A percentile compares a stretch with the other conserved stretches of the same genome.
phyloP scores from a whole-genome alignment of 2,888 invertebrate species.

The Lycocerus yunnanus region DNA sequence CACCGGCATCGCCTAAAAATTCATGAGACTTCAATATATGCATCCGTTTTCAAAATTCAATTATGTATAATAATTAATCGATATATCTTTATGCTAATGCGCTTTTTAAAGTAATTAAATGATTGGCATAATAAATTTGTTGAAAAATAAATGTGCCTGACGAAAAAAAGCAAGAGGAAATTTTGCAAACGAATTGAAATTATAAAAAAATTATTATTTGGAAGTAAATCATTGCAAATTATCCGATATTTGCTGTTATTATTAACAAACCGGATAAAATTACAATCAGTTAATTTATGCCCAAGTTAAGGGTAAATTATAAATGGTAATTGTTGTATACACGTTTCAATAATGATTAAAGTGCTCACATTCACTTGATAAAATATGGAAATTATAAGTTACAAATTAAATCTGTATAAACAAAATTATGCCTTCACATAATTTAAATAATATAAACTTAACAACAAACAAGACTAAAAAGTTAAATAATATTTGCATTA shows the following conservation, averaged over 20 bases:
- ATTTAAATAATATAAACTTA: not conserved
- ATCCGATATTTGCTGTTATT: slow-evolving; percentile 4
- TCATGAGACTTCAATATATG: not conserved
- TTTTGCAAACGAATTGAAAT: not conserved
- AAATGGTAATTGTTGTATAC: slow-evolving; percentile 12
- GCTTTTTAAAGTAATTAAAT: not conserved
- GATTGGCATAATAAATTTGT: not conserved
- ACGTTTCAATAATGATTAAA: slow-evolving; percentile 11
- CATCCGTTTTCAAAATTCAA: not conserved
- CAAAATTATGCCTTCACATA: not conserved
- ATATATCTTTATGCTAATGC: not conserved
- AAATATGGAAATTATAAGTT: slow-evolving; percentile 8
- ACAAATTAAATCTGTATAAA: slow-evolving; percentile 1
- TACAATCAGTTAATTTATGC: slow-evolving; percentile 4
- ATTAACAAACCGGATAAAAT: slow-evolving; percentile 16
- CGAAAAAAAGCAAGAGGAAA: not conserved
- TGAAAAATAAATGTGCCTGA: not conserved
- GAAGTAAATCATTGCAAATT: slow-evolving; percentile 5
- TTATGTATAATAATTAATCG: not conserved
- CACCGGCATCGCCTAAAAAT: not conserved
- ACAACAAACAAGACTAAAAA: not conserved
- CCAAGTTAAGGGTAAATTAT: slow-evolving; percentile 9
- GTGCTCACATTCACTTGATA: slow-evolving; percentile 5
- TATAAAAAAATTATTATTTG: not conserved
- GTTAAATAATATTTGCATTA: too few relatives aligned